Base-by-base conservation (phyloP, 2,888 invertebrate species). In the Phalangium opilio region DNA sequence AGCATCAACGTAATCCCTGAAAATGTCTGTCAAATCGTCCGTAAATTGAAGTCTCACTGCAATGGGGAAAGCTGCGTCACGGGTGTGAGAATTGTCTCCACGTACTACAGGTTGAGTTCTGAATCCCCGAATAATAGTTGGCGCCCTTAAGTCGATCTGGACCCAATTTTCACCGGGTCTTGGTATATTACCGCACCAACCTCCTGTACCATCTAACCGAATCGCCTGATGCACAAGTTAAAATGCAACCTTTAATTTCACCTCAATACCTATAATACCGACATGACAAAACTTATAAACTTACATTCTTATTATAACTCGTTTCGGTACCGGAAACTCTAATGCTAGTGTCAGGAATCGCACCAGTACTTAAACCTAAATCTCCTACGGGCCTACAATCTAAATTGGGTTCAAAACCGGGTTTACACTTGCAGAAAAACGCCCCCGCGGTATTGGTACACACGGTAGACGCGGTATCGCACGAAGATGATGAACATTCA, bases 351-450 rank as follows among this genome's bases (percentile, higher is more conserved):
- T 89, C 87, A 1, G 90, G 83, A 60, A 91, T 81, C 45, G 85
- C 87, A 32, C 87, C 86, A 62, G 84, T 86, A 42, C 81, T 80
- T 18, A 85, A 69, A 17, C 90, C 90, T 43, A 91, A 73, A 66
- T 90, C 90, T 4, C 83, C 83, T 33, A 89, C 83, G 1, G 89
- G 87, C 57, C 89, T 75, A 62, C 90, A 90, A 63, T 90, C 89
- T 53, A 19, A 52, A 47, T 56, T 57, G 10, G 56, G 56, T 20
- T 56, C 55, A 47, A 57, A 58, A 8, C 58, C 57, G 15, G 50
- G 41, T 47, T 79, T 76, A 61, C 90, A 91, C 58, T 84, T 83
- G 62, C 90, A 91, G 58, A 79, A 80, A 70, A 89, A 90, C 14
- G 66, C 63, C 38, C 90, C 90, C 41, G 81, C 79, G 4, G 81